Percentiles rank a stretch among this genome's conserved stretches.
Conservation (phyloP, 2,113 vertebrate genomes). For the Dasyprocta punctata region DNA sequence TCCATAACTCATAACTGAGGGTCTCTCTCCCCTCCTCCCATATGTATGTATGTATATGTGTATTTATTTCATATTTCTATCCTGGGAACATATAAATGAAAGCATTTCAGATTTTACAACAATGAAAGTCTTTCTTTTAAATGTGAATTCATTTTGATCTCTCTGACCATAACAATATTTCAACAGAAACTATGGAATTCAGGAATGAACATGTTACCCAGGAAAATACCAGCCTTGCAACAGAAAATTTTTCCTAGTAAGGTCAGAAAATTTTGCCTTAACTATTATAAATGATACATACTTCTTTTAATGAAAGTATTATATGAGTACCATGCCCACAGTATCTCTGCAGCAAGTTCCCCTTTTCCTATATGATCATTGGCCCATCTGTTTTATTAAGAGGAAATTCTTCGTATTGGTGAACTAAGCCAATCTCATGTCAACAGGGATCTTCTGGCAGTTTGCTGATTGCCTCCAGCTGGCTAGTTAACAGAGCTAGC, state of each 20-base stretch:
- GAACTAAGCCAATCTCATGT: not conserved
- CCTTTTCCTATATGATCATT: not conserved
- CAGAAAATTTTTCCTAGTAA: not conserved
- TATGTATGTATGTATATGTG: not conserved
- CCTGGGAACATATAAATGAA: not conserved
- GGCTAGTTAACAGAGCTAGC: not conserved
- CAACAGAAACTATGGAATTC: not conserved
- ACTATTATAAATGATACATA: not conserved
- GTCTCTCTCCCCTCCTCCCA: not conserved
- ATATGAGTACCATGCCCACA: not conserved
- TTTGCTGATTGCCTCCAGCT: constrained; percentile 15
- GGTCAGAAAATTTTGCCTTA: not conserved
- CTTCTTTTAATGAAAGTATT: not conserved
- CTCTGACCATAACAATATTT: not conserved
- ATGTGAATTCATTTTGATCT: not conserved
- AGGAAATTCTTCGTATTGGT: not conserved
- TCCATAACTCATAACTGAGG: not conserved
- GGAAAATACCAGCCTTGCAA: not conserved
- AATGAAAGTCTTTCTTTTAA: not conserved
- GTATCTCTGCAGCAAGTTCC: not conserved
- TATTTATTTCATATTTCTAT: not conserved
- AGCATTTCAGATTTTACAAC: not conserved
- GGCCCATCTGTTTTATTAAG: not conserved
- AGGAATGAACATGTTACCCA: not conserved
- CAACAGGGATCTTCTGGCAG: not conserved